Conservation (phyloP, 2,888 invertebrate genomes). For the Drosophila rellima region DNA sequence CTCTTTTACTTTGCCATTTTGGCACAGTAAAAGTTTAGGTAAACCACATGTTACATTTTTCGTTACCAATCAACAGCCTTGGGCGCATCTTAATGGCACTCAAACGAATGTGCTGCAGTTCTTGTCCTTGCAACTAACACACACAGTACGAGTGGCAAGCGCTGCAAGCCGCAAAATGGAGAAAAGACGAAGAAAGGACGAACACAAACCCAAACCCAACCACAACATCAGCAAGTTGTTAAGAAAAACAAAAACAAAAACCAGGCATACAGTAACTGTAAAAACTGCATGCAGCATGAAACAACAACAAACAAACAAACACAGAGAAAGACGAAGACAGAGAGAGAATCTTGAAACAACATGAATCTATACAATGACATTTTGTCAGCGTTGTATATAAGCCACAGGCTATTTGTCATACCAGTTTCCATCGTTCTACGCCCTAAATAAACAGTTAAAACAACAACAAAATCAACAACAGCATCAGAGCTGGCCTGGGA, state of each 20-base stretch:
- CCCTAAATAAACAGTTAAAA: slow-evolving; percentile 42
- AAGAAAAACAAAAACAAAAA: slow-evolving; percentile 59
- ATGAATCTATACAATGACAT: slow-evolving; percentile 75
- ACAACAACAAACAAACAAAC: slow-evolving; percentile 37
- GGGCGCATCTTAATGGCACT: slow-evolving; percentile 77
- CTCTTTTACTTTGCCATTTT: slow-evolving; percentile 9
- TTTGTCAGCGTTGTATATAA: slow-evolving; percentile 73
- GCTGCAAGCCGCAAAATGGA: slow-evolving; percentile 31
- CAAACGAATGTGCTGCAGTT: slow-evolving; percentile 62
- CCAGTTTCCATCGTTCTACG: slow-evolving; percentile 57
- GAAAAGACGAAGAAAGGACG: slow-evolving; percentile 16
- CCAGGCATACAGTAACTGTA: slow-evolving; percentile 38
- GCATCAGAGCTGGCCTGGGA: slow-evolving; percentile 6
- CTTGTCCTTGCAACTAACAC: slow-evolving; percentile 60
- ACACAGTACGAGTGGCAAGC: neutral
- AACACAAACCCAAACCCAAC: slow-evolving; percentile 40
- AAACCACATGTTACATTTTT: slow-evolving; percentile 78
- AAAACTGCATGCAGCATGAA: slow-evolving; percentile 49
- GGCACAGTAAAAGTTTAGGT: slow-evolving; percentile 66
- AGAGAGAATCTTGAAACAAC: slow-evolving; percentile 49
- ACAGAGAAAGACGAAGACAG: neutral
- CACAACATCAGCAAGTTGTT: slow-evolving; percentile 67
- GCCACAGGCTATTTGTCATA: slow-evolving; percentile 79
- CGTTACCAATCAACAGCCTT: slow-evolving; percentile 75
- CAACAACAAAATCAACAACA: slow-evolving; percentile 14